Evolutionary conservation across 2,113 vertebrate species (phyloP).

Genomic region (Felis catus): F.catus_Fca126_mat1.0 CM031413.1:122849501-122850000

Average conservation of each 20-base stretch:
- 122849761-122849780: background rate
- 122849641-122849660: background rate
- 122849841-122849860: background rate
- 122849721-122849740: background rate
- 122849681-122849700: background rate
- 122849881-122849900: background rate
- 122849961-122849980: background rate
- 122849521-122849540: background rate
- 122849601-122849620: background rate
- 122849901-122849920: background rate
- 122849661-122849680: background rate
- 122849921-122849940: background rate
- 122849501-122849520: background rate
- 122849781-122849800: background rate
- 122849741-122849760: background rate
- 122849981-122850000: constrained; percentile 1
- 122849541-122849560: background rate
- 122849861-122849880: background rate
- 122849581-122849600: background rate
- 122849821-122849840: background rate
- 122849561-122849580: background rate
- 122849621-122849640: background rate
- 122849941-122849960: background rate
- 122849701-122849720: background rate
- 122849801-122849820: background rate